A percentile compares a stretch with the other conserved stretches of the same genome.
Conservation (phyloP, 2,888 invertebrate genomes). For the Odontothrips loti region DNA sequence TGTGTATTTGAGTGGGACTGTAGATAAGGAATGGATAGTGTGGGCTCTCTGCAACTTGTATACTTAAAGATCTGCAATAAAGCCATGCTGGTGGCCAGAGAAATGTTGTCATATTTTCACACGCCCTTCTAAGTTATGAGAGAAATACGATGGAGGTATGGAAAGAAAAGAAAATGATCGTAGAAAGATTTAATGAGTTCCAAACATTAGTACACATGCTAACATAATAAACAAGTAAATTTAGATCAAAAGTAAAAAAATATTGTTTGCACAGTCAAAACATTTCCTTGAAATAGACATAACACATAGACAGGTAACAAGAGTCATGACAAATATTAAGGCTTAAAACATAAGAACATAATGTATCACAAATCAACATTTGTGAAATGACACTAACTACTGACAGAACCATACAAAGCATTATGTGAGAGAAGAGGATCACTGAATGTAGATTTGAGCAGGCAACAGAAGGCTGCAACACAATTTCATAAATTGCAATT, state of each 20-base stretch:
- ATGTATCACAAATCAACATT: background rate
- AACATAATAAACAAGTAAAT: background rate
- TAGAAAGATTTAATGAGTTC: constrained; percentile 1
- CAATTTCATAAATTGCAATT: background rate
- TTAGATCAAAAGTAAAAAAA: constrained; percentile 14
- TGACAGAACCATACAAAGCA: background rate
- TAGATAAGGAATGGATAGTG: background rate
- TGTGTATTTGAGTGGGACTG: background rate
- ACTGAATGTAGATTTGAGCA: background rate
- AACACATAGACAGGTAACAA: constrained; percentile 17
- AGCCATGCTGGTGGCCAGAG: constrained; percentile 1
- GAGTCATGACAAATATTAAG: background rate
- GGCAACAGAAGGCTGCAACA: background rate
- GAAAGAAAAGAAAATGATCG: background rate
- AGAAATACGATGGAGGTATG: too few species aligned
- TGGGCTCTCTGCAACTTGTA: background rate
- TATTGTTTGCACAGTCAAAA: constrained; percentile 10
- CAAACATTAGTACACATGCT: background rate
- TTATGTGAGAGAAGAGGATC: background rate
- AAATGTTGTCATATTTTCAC: background rate
- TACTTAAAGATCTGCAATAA: constrained; percentile 9
- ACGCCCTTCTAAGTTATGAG: background rate
- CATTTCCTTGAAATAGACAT: background rate
- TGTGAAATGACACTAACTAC: background rate
- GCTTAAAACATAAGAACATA: background rate